These are phyloP conservation scores for Gasteruption jaculator DNA, from an alignment of 2,888 invertebrate species.

Conservation along the genomic window DNA sequence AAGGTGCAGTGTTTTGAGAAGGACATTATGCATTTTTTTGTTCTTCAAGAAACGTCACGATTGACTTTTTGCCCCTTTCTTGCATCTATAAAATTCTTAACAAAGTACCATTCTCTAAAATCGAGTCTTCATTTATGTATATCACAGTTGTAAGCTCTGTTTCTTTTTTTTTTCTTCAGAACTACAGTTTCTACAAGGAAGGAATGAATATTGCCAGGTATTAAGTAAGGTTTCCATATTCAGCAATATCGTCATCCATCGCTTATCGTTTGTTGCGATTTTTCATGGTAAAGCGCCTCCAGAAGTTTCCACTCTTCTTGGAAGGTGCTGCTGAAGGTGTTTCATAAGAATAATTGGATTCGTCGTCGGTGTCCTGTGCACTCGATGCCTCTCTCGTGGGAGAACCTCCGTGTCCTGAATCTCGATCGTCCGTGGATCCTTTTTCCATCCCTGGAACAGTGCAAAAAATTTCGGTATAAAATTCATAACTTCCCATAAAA, in stretches of 20 bases:
- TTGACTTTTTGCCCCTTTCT: no score
- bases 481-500: conserved; percentile 1
- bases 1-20: no score
- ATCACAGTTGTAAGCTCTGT: conserved; percentile 47
- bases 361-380: conserved; percentile 54
- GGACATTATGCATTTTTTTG: no score
- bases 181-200: no score
- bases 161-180: no score
- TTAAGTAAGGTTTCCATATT: no score
- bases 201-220: no score
- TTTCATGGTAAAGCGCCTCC: conserved; percentile 68
- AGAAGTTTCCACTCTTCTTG: conserved; percentile 53
- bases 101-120: no score
- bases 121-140: conserved; percentile 39
- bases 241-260: conserved; percentile 10
- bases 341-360: conserved; percentile 54
- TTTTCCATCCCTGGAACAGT: conserved; percentile 36
- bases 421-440: conserved; percentile 40
- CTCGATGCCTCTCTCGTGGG: conserved; percentile 47
- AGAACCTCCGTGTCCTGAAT: conserved; percentile 49
- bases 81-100: no score
- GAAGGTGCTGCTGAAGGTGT: conserved; percentile 36
- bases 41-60: no score
- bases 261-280: conserved; percentile 65
- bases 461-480: background rate